phyloP scores from a whole-genome alignment of 2,797 vertebrate species.

The Melanotaenia boesemani region DNA sequence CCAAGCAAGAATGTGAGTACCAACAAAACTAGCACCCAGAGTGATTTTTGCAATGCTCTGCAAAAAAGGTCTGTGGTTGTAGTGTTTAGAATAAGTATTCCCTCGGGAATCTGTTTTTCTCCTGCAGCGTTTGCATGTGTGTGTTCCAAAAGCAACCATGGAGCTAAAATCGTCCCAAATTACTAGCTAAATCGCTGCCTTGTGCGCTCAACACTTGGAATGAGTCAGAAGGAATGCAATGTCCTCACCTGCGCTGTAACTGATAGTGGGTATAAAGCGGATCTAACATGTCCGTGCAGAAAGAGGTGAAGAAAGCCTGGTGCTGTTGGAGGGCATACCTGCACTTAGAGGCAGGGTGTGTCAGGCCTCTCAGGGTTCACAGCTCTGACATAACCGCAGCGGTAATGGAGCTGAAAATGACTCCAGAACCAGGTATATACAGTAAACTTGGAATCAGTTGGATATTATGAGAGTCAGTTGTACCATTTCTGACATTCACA shows the following conservation, averaged over 20 bases:
- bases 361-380: slow-evolving; percentile 54
- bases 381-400: slow-evolving; percentile 47
- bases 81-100: slow-evolving; percentile 48
- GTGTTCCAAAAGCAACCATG: slow-evolving; percentile 52
- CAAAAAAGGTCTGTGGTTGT: slow-evolving; percentile 53
- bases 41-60: slow-evolving; percentile 39
- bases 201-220: slow-evolving; percentile 59
- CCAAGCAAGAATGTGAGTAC: slow-evolving; percentile 23
- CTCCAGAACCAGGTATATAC: slow-evolving; percentile 33
- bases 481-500: slow-evolving; percentile 16
- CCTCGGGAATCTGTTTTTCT: slow-evolving; percentile 56
- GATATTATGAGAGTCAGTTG: slow-evolving; percentile 13
- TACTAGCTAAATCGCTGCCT: slow-evolving; percentile 59
- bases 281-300: slow-evolving; percentile 61
- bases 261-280: slow-evolving; percentile 56
- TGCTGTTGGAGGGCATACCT: slow-evolving; percentile 57
- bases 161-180: slow-evolving; percentile 54
- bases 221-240: slow-evolving; percentile 69
- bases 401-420: slow-evolving; percentile 60
- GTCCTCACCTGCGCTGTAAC: slow-evolving; percentile 69
- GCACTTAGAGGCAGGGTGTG: slow-evolving; percentile 52
- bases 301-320: slow-evolving; percentile 35
- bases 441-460: slow-evolving; percentile 31
- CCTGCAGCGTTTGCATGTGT: slow-evolving; percentile 57
- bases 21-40: slow-evolving; percentile 42